These are phyloP conservation scores for Drosophila orosa DNA, from an alignment of 1,140 invertebrate genomes.

Conservation along the genomic window DNA sequence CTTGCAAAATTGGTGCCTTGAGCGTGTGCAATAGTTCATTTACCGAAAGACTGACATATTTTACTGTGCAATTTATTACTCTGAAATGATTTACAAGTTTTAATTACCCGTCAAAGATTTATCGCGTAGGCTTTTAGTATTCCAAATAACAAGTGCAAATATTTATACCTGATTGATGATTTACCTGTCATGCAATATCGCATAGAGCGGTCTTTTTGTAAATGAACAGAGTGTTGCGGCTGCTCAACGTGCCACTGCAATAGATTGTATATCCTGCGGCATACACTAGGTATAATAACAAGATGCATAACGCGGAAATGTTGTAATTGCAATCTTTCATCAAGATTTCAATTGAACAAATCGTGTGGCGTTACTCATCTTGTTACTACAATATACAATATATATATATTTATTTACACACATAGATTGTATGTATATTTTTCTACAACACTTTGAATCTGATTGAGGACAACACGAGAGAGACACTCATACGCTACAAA, in stretches of 20 bases:
- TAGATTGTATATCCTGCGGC: slow-evolving; percentile 50
- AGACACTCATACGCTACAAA: slow-evolving; percentile 58
- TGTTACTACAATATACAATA: slow-evolving; percentile 15
- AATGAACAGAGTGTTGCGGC: slow-evolving; percentile 17
- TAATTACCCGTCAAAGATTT: background rate
- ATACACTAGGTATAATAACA: slow-evolving; percentile 25
- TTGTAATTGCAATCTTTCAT: background rate
- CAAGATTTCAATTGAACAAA: background rate
- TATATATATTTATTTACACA: slow-evolving; percentile 53
- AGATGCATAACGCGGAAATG: background rate
- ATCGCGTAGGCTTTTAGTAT: background rate
- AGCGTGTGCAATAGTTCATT: slow-evolving; percentile 36
- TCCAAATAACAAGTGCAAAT: background rate
- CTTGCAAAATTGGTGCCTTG: slow-evolving; percentile 22
- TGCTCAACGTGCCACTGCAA: slow-evolving; percentile 20
- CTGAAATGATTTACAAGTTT: background rate
- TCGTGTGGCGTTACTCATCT: background rate
- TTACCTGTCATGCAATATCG: background rate
- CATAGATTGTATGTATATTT: slow-evolving; percentile 71
- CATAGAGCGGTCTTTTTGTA: slow-evolving; percentile 11
- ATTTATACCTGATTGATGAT: background rate
- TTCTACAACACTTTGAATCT: slow-evolving; percentile 75
- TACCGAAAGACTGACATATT: slow-evolving; percentile 9
- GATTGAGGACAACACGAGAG: slow-evolving; percentile 62
- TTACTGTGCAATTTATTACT: background rate